phyloP scores from a whole-genome alignment of 2,797 vertebrate genomes.

The Acrossocheilus fasciatus region DNA sequence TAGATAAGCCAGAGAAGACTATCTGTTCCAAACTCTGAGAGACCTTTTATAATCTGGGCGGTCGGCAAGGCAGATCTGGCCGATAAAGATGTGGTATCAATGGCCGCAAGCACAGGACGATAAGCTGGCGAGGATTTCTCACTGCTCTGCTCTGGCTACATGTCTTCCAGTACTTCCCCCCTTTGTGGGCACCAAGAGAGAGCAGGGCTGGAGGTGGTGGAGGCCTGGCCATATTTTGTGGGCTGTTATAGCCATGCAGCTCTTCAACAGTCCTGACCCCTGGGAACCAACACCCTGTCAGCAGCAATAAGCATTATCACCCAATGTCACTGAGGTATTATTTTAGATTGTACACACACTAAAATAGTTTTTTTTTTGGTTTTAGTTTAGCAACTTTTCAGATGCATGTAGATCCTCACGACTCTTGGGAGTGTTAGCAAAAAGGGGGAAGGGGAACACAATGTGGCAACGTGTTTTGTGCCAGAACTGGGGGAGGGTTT shows the following conservation, averaged over 20 bases:
- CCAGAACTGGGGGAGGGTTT: conserved; percentile 5
- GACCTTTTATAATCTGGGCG: conserved; percentile 54
- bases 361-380: not conserved
- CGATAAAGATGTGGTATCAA: conserved; percentile 48
- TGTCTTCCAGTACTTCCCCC: not conserved
- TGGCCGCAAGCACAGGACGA: conserved; percentile 24
- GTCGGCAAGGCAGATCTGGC: conserved; percentile 48
- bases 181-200: not conserved
- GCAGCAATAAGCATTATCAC: conserved; percentile 65
- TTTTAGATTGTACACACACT: not conserved
- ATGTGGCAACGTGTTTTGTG: not conserved
- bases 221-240: conserved; percentile 9
- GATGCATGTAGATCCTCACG: not conserved
- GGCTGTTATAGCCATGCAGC: conserved; percentile 2
- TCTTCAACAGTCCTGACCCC: conserved; percentile 57
- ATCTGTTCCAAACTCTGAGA: conserved; percentile 47
- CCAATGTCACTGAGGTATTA: not conserved
- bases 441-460: not conserved
- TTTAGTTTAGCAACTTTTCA: conserved; percentile 49
- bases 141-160: not conserved
- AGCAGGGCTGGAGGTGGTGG: not conserved
- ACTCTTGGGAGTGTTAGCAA: not conserved
- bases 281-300: conserved; percentile 66
- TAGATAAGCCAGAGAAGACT: conserved; percentile 54
- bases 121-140: conserved; percentile 40